Conservation (phyloP, 92 coral and sea anemone species). For the Zoanthus gigantus region DNA sequence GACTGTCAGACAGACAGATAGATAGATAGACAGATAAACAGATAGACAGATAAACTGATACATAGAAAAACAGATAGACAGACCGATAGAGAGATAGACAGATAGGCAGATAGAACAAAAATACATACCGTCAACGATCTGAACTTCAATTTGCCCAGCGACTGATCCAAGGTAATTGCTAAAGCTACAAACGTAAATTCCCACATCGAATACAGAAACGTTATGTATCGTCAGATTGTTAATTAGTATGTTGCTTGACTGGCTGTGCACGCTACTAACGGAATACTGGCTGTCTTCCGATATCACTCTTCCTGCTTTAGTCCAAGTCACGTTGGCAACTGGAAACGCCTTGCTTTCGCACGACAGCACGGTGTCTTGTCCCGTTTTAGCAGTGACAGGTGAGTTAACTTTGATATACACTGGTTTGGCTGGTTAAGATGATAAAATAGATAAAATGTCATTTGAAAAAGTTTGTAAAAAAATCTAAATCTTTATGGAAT, state of each 20-base stretch:
- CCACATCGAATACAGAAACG: not conserved
- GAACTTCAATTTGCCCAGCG: not conserved
- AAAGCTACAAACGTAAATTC: conserved; percentile 25
- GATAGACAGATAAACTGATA: no score
- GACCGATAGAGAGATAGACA: no score
- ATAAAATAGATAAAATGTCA: not conserved
- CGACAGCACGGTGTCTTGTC: not conserved
- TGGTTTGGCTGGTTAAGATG: conserved; percentile 13
- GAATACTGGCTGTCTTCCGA: not conserved
- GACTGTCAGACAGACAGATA: no score
- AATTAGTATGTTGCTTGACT: conserved; percentile 2
- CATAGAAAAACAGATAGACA: no score
- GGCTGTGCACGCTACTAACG: not conserved
- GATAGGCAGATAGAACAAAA: not conserved
- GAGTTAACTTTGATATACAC: not conserved
- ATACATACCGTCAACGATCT: not conserved
- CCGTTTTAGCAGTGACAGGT: not conserved
- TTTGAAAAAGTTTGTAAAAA: not conserved
- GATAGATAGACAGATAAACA: no score
- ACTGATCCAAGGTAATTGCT: conserved; percentile 25
- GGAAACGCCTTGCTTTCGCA: conserved; percentile 7
- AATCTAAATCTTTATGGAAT: no score
- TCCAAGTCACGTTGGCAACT: conserved; percentile 34
- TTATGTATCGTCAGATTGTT: conserved; percentile 18
- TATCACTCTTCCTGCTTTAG: conserved; percentile 8